Conservation (phyloP, 2,888 invertebrate species). For the Actias luna region DNA sequence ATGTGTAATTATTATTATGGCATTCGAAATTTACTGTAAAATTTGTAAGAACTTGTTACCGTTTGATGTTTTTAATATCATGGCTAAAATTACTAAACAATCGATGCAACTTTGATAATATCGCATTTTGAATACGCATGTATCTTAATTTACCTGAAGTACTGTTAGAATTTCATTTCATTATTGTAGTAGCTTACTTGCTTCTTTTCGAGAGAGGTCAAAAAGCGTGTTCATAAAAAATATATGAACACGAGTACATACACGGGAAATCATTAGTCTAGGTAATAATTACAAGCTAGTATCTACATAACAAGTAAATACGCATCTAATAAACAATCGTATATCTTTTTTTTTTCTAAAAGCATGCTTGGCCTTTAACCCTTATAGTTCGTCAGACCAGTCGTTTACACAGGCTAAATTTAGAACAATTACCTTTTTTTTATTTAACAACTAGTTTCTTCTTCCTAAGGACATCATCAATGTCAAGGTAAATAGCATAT, state of each 20-base stretch:
- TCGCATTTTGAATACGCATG: too few species aligned
- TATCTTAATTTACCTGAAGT: too few species aligned
- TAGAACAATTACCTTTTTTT: too few species aligned
- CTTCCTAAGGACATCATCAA: too few species aligned
- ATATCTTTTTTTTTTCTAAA: background rate
- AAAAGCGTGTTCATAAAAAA: background rate
- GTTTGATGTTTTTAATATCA: background rate
- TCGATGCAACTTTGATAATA: too few species aligned
- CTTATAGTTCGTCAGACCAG: background rate
- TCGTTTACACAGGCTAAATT: too few species aligned
- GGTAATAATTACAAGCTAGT: background rate
- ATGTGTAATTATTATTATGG: background rate
- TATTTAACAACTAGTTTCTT: too few species aligned
- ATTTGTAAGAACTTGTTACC: background rate
- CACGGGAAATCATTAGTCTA: background rate
- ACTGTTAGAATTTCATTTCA: too few species aligned
- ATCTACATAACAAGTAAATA: background rate
- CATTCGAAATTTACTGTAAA: background rate
- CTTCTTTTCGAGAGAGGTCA: background rate
- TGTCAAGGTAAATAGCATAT: too few species aligned
- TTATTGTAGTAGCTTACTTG: too few species aligned
- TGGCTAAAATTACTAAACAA: too few species aligned
- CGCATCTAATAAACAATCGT: background rate
- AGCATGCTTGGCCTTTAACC: background rate
- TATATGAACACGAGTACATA: background rate